Conservation (phyloP, 2,113 vertebrate species). For the Prunella himalayana region DNA sequence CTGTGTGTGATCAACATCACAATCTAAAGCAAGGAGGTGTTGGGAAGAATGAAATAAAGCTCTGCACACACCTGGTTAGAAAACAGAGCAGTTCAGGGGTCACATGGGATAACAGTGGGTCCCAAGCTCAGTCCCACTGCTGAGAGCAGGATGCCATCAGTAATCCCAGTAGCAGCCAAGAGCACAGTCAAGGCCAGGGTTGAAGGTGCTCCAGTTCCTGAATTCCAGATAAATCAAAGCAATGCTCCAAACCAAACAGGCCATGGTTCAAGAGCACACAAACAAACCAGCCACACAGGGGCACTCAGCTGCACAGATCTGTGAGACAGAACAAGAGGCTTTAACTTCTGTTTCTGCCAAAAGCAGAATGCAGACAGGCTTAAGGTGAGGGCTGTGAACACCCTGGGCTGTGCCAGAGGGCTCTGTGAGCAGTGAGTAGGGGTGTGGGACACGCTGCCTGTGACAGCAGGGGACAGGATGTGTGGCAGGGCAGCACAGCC, state of each 20-base stretch:
- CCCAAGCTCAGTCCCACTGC: neutral
- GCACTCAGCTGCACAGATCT: accelerated
- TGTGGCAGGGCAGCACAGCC: neutral
- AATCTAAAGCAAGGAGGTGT: neutral
- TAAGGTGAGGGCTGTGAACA: neutral
- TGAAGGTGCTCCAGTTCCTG: neutral
- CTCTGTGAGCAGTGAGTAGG: accelerated
- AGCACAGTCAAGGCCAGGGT: neutral
- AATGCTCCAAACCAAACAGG: neutral
- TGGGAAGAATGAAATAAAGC: neutral
- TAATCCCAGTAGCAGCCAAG: accelerated
- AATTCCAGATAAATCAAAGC: neutral
- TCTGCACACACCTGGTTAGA: neutral
- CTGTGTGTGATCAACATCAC: neutral
- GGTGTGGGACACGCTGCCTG: neutral
- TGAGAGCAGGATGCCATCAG: accelerated
- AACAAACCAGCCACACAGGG: neutral
- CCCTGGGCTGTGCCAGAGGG: neutral
- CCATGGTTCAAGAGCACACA: neutral
- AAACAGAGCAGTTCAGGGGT: neutral
- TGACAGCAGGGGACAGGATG: neutral
- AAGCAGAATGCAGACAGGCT: neutral
- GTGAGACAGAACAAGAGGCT: neutral
- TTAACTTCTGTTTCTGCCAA: neutral
- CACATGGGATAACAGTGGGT: accelerated